Evolutionary conservation across 2,797 vertebrate species (phyloP), one percentile per base, ranked within the genome.

Genomic region (Todus mexicanus): DNA sequence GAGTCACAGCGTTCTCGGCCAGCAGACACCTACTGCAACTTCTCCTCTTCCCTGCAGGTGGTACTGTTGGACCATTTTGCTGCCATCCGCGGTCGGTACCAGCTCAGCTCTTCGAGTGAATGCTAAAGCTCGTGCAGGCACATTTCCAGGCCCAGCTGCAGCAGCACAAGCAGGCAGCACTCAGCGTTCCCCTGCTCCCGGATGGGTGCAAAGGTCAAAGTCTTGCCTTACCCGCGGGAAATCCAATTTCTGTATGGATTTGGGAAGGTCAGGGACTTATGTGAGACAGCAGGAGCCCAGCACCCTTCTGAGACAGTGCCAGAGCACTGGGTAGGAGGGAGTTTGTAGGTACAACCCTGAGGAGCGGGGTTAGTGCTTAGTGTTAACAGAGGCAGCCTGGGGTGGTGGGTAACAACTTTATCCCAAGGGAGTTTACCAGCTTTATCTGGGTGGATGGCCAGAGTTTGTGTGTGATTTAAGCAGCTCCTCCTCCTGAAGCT

Each of bases 31-130:
- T 8, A 0, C 2, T 95, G 94, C 91, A 94, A 18, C 31, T 31
- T 86, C 80, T 47, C 51, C 54, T 21, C 12, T 13, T 13, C 77
- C 95, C 96, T 94, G 92, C 66, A 95, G 97, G 29, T 95, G 97
- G 84, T 88, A 91, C 92, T 96, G 85, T 96, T 63, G 3, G 85
- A 96, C 93, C 78, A 3, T 4, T 75, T 45, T 95, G 90, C 57
- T 63, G 72, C 56, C 81, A 7, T 4, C 15, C 45, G 4, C 8
- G 12, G 1, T 3, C 0, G 9, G 13, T 4, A 31, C 5, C 51
- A 2, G 40, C 1, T 3, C 81, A 4, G 50, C 0, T 20, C 1
- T 2, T 6, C 0, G 6, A 10, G 33, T 3, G 53, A 2, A 1
- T 12, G 37, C 11, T 12, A 19, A 4, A 0, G 4, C 4, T 1